These are phyloP conservation scores for Petrosia ficiformis DNA, from an alignment of 37 sponge, comb jelly and placozoan species.

Conservation along the genomic window DNA sequence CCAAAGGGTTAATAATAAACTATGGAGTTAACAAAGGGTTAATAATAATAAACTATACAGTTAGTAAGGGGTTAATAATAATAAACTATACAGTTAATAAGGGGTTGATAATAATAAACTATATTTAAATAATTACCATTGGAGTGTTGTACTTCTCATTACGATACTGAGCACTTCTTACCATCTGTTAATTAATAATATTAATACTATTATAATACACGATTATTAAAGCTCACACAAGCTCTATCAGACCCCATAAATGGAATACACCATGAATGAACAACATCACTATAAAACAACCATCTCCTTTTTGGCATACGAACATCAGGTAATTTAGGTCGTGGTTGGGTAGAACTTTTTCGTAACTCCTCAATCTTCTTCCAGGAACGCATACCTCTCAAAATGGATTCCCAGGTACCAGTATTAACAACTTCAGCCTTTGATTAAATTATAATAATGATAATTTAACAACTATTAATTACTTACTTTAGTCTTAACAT, in stretches of 20 bases:
- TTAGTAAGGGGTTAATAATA: too few relatives aligned
- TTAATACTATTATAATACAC: background rate
- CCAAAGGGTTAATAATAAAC: too few relatives aligned
- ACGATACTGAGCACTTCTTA: constrained; percentile 41
- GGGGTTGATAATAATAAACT: too few relatives aligned
- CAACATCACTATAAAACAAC: constrained; percentile 39
- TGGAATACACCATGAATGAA: constrained; percentile 41
- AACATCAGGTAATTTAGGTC: constrained; percentile 2
- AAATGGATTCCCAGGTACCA: constrained; percentile 80
- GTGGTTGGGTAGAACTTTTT: constrained; percentile 2
- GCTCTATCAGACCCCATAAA: constrained; percentile 61
- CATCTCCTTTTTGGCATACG: constrained; percentile 32
- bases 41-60: background rate
- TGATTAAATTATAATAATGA: background rate
- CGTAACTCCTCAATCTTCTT: constrained; percentile 47
- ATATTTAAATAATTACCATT: constrained; percentile 36
- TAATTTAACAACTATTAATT: background rate
- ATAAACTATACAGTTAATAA: background rate
- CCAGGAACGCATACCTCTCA: constrained; percentile 43
- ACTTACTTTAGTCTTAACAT: constrained; percentile 8
- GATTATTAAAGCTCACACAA: constrained; percentile 39
- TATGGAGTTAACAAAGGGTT: too few relatives aligned
- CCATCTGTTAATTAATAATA: constrained; percentile 11
- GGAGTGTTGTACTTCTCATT: constrained; percentile 22
- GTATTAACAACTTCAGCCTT: constrained; percentile 38